These are phyloP conservation scores for Doris montereyensis DNA, from an alignment of 2,888 invertebrate species.

Conservation along the genomic window DNA sequence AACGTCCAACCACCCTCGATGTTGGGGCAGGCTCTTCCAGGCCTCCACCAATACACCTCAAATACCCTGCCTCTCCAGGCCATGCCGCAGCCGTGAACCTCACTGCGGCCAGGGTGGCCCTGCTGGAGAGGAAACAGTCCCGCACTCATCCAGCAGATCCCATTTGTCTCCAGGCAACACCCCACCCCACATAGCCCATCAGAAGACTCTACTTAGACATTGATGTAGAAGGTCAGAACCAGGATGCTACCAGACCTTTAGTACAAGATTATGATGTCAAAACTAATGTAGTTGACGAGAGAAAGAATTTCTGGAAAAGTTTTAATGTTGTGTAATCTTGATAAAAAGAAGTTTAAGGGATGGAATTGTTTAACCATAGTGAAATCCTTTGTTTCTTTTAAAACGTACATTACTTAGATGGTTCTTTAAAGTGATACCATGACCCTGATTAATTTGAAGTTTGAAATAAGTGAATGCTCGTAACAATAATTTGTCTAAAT, in stretches of 20 bases:
- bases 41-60: slow-evolving; percentile 47
- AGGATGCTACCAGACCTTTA: slow-evolving; percentile 67
- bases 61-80: slow-evolving; percentile 44
- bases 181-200: slow-evolving; percentile 68
- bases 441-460: too few relatives aligned
- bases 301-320: slow-evolving; percentile 48
- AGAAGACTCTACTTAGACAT: slow-evolving; percentile 70
- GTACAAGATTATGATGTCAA: slow-evolving; percentile 46
- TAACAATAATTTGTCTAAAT: too few relatives aligned
- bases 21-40: slow-evolving; percentile 77
- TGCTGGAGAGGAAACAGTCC: slow-evolving; percentile 76
- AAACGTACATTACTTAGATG: too few relatives aligned
- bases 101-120: slow-evolving; percentile 47
- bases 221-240: slow-evolving; percentile 71
- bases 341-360: too few relatives aligned
- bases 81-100: slow-evolving; percentile 30
- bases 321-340: too few relatives aligned
- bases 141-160: slow-evolving; percentile 84
- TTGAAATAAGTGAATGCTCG: too few relatives aligned
- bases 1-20: slow-evolving; percentile 78
- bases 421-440: too few relatives aligned
- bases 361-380: too few relatives aligned
- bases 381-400: too few relatives aligned
- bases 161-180: slow-evolving; percentile 77
- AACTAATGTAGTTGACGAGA: slow-evolving; percentile 48